Evolutionary conservation across 2,797 vertebrate species (phyloP).

Genomic region (Pantherophis vulpinus): DNA sequence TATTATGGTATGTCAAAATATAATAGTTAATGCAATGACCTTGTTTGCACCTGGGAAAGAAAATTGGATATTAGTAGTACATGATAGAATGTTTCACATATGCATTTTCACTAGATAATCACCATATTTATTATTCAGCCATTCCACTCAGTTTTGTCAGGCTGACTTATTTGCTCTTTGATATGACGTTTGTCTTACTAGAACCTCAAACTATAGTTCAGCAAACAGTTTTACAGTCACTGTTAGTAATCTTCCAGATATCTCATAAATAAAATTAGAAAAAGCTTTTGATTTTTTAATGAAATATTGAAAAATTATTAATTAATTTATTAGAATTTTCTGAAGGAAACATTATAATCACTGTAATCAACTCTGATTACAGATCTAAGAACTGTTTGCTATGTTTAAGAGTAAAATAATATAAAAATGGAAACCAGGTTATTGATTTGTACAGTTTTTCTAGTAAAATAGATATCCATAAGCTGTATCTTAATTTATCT

Average conservation of each 20-base stretch:
- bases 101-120: conserved; percentile 21
- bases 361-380: background rate
- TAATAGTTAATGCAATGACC: conserved; percentile 35
- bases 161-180: conserved; percentile 43
- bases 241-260: conserved; percentile 27
- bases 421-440: background rate
- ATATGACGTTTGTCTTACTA: conserved; percentile 40
- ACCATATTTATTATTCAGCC: conserved; percentile 41
- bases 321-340: background rate
- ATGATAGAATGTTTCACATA: background rate
- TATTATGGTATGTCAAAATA: conserved; percentile 38
- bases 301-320: background rate
- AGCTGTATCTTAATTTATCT: background rate
- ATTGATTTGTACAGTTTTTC: background rate
- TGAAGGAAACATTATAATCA: background rate
- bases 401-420: background rate
- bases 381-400: background rate
- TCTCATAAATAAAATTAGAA: background rate
- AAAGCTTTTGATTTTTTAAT: background rate
- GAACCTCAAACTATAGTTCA: conserved; percentile 24
- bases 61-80: conserved; percentile 21
- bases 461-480: background rate
- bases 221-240: conserved; percentile 35
- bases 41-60: conserved; percentile 43
- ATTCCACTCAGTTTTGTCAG: conserved; percentile 40